Percentiles rank a stretch among this genome's conserved stretches.
Evolutionary conservation across 2,797 vertebrate genomes (phyloP).

Genomic region (Dryobates pubescens): DNA sequence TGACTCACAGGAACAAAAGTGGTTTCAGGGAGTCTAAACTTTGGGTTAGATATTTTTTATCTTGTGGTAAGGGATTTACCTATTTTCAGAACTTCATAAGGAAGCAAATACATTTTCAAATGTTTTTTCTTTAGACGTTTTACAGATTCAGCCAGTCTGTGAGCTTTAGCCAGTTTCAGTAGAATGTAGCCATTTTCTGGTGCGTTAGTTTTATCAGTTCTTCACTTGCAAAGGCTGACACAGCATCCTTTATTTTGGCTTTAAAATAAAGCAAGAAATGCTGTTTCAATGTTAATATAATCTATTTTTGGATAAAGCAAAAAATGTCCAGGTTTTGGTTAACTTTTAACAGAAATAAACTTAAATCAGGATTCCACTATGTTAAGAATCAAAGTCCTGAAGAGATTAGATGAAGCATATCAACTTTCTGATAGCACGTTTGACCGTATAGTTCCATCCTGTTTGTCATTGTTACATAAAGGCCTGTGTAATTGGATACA

Average conservation of each 20-base stretch:
- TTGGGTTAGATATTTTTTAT: not conserved
- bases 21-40: not conserved
- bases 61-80: not conserved
- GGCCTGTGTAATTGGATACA: not conserved
- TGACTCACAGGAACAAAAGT: not conserved
- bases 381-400: not conserved
- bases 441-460: not conserved
- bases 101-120: slow-evolving; percentile 12
- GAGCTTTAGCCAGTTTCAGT: not conserved
- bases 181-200: not conserved
- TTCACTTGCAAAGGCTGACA: not conserved
- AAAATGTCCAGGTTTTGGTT: not conserved
- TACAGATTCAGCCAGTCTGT: not conserved
- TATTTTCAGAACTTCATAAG: not conserved
- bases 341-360: not conserved
- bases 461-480: not conserved
- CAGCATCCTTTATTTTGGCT: not conserved
- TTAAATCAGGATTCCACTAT: not conserved
- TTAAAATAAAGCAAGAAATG: not conserved
- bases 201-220: not conserved
- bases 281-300: not conserved
- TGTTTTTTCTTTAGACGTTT: not conserved
- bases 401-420: not conserved
- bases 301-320: not conserved
- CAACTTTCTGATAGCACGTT: not conserved